These are phyloP conservation scores for Sthenelais limicola DNA, from an alignment of 2,888 invertebrate genomes.

Conservation along the genomic window DNA sequence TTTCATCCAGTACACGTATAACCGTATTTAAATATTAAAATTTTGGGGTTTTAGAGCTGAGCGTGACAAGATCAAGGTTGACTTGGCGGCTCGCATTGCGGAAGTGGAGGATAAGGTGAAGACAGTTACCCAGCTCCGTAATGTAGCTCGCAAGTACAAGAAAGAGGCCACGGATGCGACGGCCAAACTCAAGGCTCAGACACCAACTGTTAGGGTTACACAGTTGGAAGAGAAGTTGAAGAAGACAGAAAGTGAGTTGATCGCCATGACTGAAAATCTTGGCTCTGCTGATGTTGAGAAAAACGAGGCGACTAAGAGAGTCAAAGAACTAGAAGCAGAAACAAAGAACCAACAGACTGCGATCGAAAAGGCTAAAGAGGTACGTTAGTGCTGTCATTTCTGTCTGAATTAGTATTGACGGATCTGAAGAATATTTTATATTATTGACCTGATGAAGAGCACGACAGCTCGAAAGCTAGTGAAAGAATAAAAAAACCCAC, in stretches of 20 bases:
- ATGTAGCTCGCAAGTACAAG: constrained; percentile 94
- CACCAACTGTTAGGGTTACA: constrained; percentile 25
- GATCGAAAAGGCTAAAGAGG: constrained; percentile 44
- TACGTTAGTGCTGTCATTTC: neutral
- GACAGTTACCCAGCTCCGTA: constrained; percentile 75
- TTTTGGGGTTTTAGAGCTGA: constrained; percentile 25
- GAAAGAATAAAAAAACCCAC: too few species aligned
- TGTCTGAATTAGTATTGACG: too few species aligned
- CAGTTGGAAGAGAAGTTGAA: constrained; percentile 61
- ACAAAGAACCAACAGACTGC: constrained; percentile 42
- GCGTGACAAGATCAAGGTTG: neutral
- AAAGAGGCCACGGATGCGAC: constrained; percentile 83
- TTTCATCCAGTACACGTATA: too few species aligned
- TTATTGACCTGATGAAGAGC: too few species aligned
- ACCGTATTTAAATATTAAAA: neutral
- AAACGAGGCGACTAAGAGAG: constrained; percentile 30
- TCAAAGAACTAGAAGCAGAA: constrained; percentile 32
- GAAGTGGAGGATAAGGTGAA: constrained; percentile 47
- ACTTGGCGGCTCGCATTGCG: constrained; percentile 13
- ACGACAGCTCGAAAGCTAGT: too few species aligned
- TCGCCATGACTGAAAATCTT: constrained; percentile 29
- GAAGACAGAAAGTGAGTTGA: constrained; percentile 29
- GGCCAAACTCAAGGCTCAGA: constrained; percentile 45
- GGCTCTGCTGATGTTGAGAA: constrained; percentile 41
- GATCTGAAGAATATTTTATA: too few species aligned